Evolutionary conservation across 2,888 invertebrate genomes (phyloP).

Genomic region (Leucophenga montana): DNA sequence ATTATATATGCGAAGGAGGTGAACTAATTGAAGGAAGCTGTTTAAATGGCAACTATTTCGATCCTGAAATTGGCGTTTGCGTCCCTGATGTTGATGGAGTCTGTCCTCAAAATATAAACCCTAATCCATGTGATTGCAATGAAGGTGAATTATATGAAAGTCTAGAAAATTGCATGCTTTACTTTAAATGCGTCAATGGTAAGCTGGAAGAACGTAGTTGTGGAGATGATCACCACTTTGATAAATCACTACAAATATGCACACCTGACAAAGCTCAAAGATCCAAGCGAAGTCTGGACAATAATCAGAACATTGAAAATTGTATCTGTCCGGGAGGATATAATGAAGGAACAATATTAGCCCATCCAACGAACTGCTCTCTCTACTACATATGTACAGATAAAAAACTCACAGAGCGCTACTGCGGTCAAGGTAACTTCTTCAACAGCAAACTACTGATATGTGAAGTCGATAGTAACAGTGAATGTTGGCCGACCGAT

Average conservation of each 20-base stretch:
- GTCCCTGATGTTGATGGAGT: conserved; percentile 32
- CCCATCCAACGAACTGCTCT: too few relatives aligned
- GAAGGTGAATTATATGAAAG: neutral
- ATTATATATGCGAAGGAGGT: conserved; percentile 40
- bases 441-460: too few relatives aligned
- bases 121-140: conserved; percentile 33
- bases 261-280: conserved; percentile 30
- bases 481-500: conserved; percentile 28
- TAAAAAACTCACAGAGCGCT: too few relatives aligned
- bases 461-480: conserved; percentile 34
- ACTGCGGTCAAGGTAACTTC: too few relatives aligned
- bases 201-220: conserved; percentile 43
- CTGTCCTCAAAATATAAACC: conserved; percentile 36
- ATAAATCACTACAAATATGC: conserved; percentile 26
- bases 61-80: conserved; percentile 12
- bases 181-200: conserved; percentile 40
- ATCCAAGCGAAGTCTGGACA: neutral
- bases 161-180: conserved; percentile 40
- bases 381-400: too few relatives aligned
- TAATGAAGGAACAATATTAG: too few relatives aligned
- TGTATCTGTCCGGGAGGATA: neutral
- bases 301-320: conserved; percentile 10
- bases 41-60: conserved; percentile 44
- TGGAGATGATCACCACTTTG: conserved; percentile 43
- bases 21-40: conserved; percentile 43